These are phyloP conservation scores for Sebastolobus altivelis DNA, from an alignment of 2,797 vertebrate genomes.

Conservation along the genomic window DNA sequence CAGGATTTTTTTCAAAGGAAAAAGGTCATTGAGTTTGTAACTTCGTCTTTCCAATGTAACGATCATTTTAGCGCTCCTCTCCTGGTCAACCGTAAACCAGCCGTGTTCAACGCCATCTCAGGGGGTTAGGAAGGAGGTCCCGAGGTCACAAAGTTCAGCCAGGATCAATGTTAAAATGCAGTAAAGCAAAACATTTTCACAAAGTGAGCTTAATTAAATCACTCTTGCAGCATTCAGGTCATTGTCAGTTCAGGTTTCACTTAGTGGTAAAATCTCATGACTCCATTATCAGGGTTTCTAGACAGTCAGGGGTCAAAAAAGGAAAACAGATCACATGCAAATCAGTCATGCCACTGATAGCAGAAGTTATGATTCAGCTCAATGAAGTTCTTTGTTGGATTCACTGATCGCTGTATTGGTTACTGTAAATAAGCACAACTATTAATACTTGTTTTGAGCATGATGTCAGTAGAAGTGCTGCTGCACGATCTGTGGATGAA, in stretches of 20 bases:
- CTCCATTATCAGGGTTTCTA: constrained; percentile 18
- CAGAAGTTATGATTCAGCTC: constrained; percentile 17
- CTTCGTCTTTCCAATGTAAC: neutral
- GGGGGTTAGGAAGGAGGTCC: neutral
- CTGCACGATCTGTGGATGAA: neutral
- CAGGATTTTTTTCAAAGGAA: constrained; percentile 1
- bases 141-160: neutral
- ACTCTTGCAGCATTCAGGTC: constrained; percentile 1
- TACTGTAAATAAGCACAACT: constrained; percentile 1
- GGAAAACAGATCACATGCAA: constrained; percentile 60
- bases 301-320: constrained; percentile 31
- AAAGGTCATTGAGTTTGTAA: constrained; percentile 27
- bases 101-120: neutral
- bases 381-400: constrained; percentile 33
- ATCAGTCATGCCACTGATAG: constrained; percentile 49
- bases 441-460: constrained; percentile 12
- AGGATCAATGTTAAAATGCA: neutral
- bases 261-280: constrained; percentile 34
- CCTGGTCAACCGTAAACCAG: constrained; percentile 5
- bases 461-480: neutral
- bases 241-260: neutral
- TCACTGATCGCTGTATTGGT: neutral
- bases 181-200: neutral
- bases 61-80: neutral
- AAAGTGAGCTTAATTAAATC: neutral